Evolutionary conservation across 2,113 vertebrate species (phyloP).

Genomic region (Aegypius monachus): DNA sequence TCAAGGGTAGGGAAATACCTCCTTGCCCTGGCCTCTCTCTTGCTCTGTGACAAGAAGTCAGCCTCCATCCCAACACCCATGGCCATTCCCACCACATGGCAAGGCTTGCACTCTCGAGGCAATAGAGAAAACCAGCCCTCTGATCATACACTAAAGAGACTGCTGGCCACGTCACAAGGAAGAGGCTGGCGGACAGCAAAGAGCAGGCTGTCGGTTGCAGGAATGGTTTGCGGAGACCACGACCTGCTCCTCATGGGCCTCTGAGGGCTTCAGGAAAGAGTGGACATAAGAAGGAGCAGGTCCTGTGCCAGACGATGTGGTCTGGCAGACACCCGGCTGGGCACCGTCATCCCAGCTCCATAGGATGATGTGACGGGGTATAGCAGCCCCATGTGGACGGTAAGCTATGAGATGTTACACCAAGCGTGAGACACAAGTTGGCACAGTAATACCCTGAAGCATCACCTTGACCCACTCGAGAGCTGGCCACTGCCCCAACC

Average conservation of each 20-base stretch:
- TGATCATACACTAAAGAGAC: not conserved
- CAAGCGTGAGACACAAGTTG: not conserved
- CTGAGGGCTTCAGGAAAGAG: not conserved
- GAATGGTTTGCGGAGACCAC: not conserved
- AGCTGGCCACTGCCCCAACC: not conserved
- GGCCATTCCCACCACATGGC: not conserved
- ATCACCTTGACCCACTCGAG: not conserved
- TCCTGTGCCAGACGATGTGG: not conserved
- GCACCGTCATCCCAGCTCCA: not conserved
- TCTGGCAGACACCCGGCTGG: not conserved
- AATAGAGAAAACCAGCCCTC: not conserved
- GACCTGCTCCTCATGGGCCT: not conserved
- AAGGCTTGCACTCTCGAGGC: not conserved
- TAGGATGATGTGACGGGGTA: rapidly evolving
- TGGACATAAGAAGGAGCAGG: not conserved
- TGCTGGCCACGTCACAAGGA: not conserved
- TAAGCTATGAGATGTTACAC: not conserved
- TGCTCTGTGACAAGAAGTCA: not conserved
- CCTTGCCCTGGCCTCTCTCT: not conserved
- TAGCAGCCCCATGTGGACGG: rapidly evolving
- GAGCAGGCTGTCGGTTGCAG: not conserved
- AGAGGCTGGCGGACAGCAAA: not conserved
- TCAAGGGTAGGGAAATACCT: not conserved
- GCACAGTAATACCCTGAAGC: not conserved
- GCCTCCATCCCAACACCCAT: not conserved